Percentiles rank a stretch among this genome's conserved stretches.
These are phyloP conservation scores for Parascotia fuliginaria DNA, from an alignment of 2,888 invertebrate species.

Conservation along the genomic window DNA sequence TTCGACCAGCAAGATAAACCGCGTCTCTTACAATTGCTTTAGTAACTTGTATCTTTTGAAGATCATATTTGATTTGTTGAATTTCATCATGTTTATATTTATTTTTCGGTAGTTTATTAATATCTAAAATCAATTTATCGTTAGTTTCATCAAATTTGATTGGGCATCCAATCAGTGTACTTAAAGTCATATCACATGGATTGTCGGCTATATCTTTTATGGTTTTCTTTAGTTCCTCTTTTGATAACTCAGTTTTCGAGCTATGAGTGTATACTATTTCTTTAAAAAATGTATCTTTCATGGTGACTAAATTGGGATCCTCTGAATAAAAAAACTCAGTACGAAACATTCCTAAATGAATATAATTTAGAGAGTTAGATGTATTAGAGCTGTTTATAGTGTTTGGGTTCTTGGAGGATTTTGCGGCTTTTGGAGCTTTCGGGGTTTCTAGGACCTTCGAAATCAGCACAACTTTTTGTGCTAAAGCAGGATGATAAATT, in stretches of 20 bases:
- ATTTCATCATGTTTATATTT: conserved; percentile 29
- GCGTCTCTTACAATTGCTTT: conserved; percentile 38
- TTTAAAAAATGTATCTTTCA: conserved; percentile 42
- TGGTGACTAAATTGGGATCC: conserved; percentile 27
- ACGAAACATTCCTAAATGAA: conserved; percentile 37
- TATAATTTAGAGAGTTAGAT: conserved; percentile 1
- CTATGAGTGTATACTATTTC: conserved; percentile 37
- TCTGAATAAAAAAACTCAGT: conserved; percentile 44
- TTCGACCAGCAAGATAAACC: conserved; percentile 27
- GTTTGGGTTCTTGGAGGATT: background rate
- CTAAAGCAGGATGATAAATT: conserved; percentile 50
- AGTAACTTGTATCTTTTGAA: conserved; percentile 37
- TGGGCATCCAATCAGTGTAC: conserved; percentile 45
- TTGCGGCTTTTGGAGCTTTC: background rate
- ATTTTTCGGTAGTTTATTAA: conserved; percentile 32
- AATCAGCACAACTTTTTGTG: conserved; percentile 42
- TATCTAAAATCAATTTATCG: conserved; percentile 28
- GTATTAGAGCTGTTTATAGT: background rate
- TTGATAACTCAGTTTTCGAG: conserved; percentile 26
- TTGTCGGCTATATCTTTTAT: conserved; percentile 28
- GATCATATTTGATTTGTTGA: conserved; percentile 25
- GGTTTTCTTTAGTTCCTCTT: conserved; percentile 27
- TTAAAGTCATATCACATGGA: conserved; percentile 37
- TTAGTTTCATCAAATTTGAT: conserved; percentile 29
- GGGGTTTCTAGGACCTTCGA: conserved; percentile 1